Conservation (phyloP, 2,888 invertebrate genomes). For the Mayetiola destructor region DNA sequence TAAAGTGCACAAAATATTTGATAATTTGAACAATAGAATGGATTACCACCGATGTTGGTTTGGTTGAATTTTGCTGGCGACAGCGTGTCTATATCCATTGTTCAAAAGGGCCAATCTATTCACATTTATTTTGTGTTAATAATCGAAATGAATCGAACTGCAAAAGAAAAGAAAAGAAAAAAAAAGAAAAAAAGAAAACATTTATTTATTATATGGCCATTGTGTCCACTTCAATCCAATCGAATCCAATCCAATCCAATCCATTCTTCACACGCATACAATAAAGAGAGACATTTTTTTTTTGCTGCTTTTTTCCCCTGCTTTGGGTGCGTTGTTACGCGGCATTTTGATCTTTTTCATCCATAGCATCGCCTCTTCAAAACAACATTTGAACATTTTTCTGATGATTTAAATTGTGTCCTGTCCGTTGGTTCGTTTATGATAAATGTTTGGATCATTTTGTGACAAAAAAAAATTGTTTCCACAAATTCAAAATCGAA, state of each 20-base stretch:
- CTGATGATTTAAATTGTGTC: not conserved
- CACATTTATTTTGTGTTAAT: constrained; percentile 10
- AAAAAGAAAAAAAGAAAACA: no score
- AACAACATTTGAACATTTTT: constrained; percentile 5
- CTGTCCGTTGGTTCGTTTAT: no score
- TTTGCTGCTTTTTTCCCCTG: not conserved
- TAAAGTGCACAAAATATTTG: constrained; percentile 9
- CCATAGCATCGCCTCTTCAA: not conserved
- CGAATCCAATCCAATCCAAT: not conserved
- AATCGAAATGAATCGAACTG: constrained; percentile 8
- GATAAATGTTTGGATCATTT: no score
- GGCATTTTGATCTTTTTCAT: no score
- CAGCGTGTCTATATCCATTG: constrained; percentile 12
- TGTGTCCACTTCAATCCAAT: no score
- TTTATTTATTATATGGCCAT: no score
- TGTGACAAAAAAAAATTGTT: no score
- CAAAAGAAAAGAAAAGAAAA: no score
- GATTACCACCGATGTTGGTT: constrained; percentile 11
- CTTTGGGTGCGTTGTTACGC: no score
- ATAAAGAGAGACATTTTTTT: not conserved
- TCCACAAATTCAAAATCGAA: no score
- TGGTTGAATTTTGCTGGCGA: constrained; percentile 3
- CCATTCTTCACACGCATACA: not conserved
- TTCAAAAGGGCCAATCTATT: constrained; percentile 8
- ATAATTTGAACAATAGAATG: constrained; percentile 10